A percentile compares a stretch with the other conserved stretches of the same genome.
These are phyloP conservation scores for Sebastes hubbsi DNA, from an alignment of 2,797 vertebrate species.

Conservation along the genomic window DNA sequence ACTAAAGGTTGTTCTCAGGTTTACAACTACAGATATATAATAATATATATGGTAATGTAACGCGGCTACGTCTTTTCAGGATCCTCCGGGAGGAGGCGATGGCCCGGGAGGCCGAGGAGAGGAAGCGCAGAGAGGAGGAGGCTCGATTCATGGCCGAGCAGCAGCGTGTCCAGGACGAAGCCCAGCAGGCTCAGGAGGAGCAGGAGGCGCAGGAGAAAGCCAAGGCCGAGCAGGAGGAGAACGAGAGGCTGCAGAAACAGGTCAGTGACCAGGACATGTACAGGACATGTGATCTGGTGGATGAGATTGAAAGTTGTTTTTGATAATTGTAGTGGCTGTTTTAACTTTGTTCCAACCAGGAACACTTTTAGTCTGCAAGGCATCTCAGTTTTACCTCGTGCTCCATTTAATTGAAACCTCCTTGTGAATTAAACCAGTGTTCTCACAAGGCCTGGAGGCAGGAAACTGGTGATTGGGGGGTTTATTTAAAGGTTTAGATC, in stretches of 20 bases:
- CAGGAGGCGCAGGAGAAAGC: constrained; percentile 86
- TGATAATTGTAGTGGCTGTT: neutral
- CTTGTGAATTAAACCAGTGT: neutral
- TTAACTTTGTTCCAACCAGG: neutral
- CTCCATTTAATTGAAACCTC: neutral
- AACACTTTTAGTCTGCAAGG: neutral
- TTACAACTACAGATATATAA: neutral
- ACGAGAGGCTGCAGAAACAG: constrained; percentile 90
- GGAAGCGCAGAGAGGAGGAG: constrained; percentile 86
- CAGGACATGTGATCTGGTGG: neutral
- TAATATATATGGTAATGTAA: neutral
- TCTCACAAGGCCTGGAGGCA: neutral
- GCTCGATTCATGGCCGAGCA: constrained; percentile 82
- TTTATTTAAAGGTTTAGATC: neutral
- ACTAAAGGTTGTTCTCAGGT: neutral
- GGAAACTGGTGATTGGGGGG: neutral
- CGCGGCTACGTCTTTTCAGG: constrained; percentile 60
- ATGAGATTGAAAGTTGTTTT: neutral
- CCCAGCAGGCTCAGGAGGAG: constrained; percentile 79
- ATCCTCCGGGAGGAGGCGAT: constrained; percentile 85
- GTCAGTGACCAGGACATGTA: constrained; percentile 62
- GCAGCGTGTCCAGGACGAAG: constrained; percentile 78
- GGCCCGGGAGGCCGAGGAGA: constrained; percentile 85
- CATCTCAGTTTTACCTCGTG: neutral
- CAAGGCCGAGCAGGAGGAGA: constrained; percentile 87